Conservation (phyloP, 2,888 invertebrate genomes). For the Punctoribates punctum region DNA sequence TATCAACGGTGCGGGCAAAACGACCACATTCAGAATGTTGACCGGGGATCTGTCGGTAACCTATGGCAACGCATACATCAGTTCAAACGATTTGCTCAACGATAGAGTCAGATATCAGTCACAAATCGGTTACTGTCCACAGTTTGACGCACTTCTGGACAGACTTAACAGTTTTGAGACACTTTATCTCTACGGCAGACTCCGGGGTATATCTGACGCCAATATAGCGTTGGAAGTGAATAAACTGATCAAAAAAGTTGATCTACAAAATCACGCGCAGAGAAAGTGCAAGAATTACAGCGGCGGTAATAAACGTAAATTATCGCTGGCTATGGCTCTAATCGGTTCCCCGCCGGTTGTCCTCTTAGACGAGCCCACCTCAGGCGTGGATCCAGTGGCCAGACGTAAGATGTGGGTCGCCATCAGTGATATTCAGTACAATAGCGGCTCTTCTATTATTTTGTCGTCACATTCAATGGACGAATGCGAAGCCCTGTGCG, state of each 20-base stretch:
- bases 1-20: conserved; percentile 60
- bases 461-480: conserved; percentile 60
- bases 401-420: conserved; percentile 48
- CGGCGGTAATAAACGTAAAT: conserved; percentile 48
- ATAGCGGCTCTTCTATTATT: conserved; percentile 45
- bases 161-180: conserved; percentile 47
- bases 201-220: conserved; percentile 45
- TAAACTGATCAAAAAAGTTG: conserved; percentile 45
- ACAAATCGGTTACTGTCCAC: conserved; percentile 84
- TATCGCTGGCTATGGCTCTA: conserved; percentile 47
- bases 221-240: conserved; percentile 42
- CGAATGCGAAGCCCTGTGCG: too few relatives aligned
- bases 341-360: conserved; percentile 47
- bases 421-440: conserved; percentile 43
- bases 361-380: conserved; percentile 48
- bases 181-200: conserved; percentile 45
- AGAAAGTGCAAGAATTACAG: conserved; percentile 43
- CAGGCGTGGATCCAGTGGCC: conserved; percentile 49
- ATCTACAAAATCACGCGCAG: conserved; percentile 45
- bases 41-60: conserved; percentile 57
- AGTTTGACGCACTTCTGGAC: conserved; percentile 73
- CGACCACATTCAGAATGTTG: conserved; percentile 60
- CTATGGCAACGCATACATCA: conserved; percentile 58
- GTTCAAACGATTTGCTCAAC: conserved; percentile 56
- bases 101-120: conserved; percentile 48